Evolutionary conservation across 23 tunicate species (phyloP).

Genomic region (Ascidia mentula): DNA sequence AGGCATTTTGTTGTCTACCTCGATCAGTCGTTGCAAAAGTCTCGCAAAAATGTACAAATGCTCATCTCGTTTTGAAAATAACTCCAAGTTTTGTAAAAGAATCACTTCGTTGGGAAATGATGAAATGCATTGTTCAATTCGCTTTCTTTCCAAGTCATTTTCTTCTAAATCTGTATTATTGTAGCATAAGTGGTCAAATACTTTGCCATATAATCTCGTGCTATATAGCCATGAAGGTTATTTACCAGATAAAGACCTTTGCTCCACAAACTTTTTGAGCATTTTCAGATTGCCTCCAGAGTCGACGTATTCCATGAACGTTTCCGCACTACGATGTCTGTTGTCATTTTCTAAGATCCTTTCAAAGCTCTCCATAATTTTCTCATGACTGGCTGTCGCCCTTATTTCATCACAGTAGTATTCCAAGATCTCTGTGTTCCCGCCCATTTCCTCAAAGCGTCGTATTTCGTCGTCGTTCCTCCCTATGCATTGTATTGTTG

Average conservation of each 20-base stretch:
- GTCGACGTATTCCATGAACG: constrained; percentile 23
- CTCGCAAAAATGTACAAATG: constrained; percentile 36
- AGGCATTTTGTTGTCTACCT: constrained; percentile 15
- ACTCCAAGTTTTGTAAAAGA: constrained; percentile 25
- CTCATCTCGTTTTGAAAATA: constrained; percentile 32
- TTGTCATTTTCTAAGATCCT: constrained; percentile 17
- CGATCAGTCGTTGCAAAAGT: constrained; percentile 53
- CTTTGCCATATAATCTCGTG: not conserved
- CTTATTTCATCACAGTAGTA: constrained; percentile 43
- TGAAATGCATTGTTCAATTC: constrained; percentile 17
- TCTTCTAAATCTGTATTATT: not conserved
- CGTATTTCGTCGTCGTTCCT: constrained; percentile 15
- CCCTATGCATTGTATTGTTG: not conserved
- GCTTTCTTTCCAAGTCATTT: not conserved
- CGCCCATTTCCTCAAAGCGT: constrained; percentile 54
- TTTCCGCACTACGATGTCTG: constrained; percentile 14
- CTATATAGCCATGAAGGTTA: too few species aligned
- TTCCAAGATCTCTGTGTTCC: constrained; percentile 64
- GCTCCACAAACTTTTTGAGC: constrained; percentile 14
- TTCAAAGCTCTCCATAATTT: constrained; percentile 16
- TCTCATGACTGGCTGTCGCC: constrained; percentile 8
- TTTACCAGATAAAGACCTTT: not conserved
- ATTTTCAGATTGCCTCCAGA: constrained; percentile 36
- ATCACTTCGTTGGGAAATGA: constrained; percentile 25
- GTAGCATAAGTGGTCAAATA: not conserved